A percentile compares a stretch with the other conserved stretches of the same genome.
phyloP scores from a whole-genome alignment of 1,140 invertebrate genomes.

The Orchesella cincta region DNA sequence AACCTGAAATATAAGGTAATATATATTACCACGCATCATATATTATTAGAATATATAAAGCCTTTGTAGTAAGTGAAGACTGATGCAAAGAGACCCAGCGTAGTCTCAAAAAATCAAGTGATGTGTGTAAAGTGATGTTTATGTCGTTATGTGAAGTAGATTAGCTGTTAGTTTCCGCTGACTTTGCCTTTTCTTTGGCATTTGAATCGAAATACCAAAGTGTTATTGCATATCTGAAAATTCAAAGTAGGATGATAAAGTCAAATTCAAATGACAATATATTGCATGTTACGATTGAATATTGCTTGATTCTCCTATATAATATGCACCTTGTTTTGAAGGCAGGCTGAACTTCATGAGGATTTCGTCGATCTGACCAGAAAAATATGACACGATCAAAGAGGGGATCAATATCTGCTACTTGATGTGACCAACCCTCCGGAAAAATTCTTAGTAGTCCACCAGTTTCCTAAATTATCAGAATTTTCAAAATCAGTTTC shows the following conservation, averaged over 20 bases:
- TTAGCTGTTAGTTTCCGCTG: conserved; percentile 8
- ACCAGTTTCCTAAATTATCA: conserved; percentile 63
- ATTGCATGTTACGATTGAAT: background rate
- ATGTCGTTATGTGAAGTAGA: background rate
- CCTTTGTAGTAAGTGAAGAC: background rate
- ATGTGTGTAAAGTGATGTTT: background rate
- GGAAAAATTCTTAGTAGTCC: conserved; percentile 84
- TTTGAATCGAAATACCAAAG: conserved; percentile 92
- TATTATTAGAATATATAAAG: background rate
- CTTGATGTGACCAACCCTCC: conserved; percentile 73
- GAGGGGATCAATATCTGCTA: conserved; percentile 88
- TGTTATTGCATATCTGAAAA: conserved; percentile 83
- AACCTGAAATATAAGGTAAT: background rate
- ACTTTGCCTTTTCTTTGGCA: conserved; percentile 72
- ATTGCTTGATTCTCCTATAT: background rate
- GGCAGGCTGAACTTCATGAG: conserved; percentile 93
- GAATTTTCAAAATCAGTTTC: conserved; percentile 15
- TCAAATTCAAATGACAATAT: background rate
- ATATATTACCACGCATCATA: background rate
- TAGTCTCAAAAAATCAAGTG: background rate
- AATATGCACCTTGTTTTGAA: conserved; percentile 67
- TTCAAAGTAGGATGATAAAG: conserved; percentile 29
- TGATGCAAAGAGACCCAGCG: background rate
- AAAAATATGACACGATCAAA: conserved; percentile 95
- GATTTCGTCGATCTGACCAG: conserved; percentile 95